Base-by-base conservation (phyloP, 2,888 invertebrate genomes). In the Gastrophysa polygoni region DNA sequence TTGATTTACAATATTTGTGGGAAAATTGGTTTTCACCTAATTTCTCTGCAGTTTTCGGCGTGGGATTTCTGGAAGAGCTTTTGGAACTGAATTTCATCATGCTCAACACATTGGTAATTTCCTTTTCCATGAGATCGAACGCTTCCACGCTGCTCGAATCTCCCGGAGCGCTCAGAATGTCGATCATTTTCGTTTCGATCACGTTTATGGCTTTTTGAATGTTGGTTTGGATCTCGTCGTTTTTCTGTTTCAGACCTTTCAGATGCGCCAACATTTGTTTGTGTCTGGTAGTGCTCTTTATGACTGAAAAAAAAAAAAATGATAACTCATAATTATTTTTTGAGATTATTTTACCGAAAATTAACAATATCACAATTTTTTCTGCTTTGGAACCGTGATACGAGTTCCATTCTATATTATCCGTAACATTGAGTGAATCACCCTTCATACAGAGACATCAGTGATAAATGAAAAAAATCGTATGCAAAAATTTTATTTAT, bases 151-250 rank as follows among this genome's bases (percentile, higher is more conserved):
- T 75, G 14, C 64, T 65, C 1, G 62, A 43, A 2, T 67, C 61
- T 1, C 55, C 59, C 2, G 71, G 68, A 3, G 55, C 43, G 14
- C 52, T 58, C 24, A 75, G 38, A 6, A 74, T 63, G 52, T 75
- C 73, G 18, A 76, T 68, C 74, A 78, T 77, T 66, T 74, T 75
- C 18, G 67, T 62, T 60, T 78, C 78, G 17, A 77, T 76, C 1
- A 75, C 73, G 29, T 70, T 65, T 14, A 78, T 75, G 8, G 76
- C 74, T 50, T 75, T 75, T 52, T 75, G 72, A 47, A 77, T 75
- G 62, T 76, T 76, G 18, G 55, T 68, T 63, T 75, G 73, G 29
- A 77, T 71, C 55, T 63, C 64, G 20, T 69, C 67, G 62, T 76
- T 74, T 57, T 71, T 70, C 11, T 68, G 52, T 49, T 73, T 74